These are phyloP conservation scores for Bolinopsis microptera DNA, from an alignment of 37 sponge, comb jelly and placozoan genomes.

Conservation along the genomic window DNA sequence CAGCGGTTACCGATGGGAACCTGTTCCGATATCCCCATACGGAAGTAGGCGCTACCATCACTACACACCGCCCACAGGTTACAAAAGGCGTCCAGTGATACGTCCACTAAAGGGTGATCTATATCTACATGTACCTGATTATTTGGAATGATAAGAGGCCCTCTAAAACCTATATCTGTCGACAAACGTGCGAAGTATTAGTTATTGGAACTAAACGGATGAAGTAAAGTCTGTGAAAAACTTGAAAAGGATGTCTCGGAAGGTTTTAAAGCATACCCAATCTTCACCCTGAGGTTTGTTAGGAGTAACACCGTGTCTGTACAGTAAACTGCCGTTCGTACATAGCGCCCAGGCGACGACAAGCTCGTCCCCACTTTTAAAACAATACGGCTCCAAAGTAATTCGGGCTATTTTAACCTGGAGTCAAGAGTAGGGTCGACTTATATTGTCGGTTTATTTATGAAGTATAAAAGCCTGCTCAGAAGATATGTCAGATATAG, in stretches of 20 bases:
- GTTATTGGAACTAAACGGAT: too few relatives aligned
- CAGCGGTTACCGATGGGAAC: neutral
- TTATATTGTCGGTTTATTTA: too few relatives aligned
- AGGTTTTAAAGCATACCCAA: neutral
- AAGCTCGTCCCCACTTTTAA: neutral
- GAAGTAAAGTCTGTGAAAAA: too few relatives aligned
- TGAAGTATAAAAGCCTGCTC: too few relatives aligned
- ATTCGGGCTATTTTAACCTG: neutral
- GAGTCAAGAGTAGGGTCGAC: too few relatives aligned
- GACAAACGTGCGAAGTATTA: too few relatives aligned
- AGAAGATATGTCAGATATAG: too few relatives aligned
- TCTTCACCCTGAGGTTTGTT: neutral
- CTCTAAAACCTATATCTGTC: too few relatives aligned
- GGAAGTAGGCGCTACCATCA: constrained; percentile 34
- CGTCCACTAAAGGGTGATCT: constrained; percentile 8
- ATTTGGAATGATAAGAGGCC: too few relatives aligned
- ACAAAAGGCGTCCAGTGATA: neutral
- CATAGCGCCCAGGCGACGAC: neutral
- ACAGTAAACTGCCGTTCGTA: constrained; percentile 17
- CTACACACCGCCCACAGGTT: constrained; percentile 52
- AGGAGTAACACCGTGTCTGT: constrained; percentile 1
- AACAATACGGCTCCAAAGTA: neutral
- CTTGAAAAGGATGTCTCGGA: too few relatives aligned
- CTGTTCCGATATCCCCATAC: constrained; percentile 17
- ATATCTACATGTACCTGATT: neutral